Base-by-base conservation (phyloP, 2,888 invertebrate species). In the Luffia ferchaultella region DNA sequence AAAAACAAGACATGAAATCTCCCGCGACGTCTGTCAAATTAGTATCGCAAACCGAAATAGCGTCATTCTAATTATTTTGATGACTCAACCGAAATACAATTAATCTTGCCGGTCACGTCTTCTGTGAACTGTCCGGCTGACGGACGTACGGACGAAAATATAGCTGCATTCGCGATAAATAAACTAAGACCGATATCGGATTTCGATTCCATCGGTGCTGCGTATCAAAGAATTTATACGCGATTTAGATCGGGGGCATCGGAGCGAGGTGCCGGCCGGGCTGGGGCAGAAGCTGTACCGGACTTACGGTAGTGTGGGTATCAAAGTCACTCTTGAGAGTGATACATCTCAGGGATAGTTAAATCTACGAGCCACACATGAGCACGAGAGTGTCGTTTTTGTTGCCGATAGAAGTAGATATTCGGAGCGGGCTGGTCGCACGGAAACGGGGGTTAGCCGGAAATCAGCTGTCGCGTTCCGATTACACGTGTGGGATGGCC, bases 1-100 rank as follows among this genome's bases (percentile, higher is more conserved):
- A 74, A 76, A 70, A 19, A 2, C 49, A 71, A 70, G 65, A 73
- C 68, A 68, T 63, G 68, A 73, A 75, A 74, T 80, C 80, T 79
- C 82, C 82, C 82, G 79, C 82, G 79, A 79, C 83, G 83, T 76
- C 77, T 82, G 83, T 83, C 83, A 82, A 80, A 82, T 82, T 82
- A 82, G 76, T 79, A 80, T 78, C 80, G 75, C 71, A 76, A 74
- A 78, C 82, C 72, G 78, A 79, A 83, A 83, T 83, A 83, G 80
- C 82, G 76, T 78, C 76, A 82, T 83, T 82, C 82, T 82, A 82
- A 83, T 83, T 83, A 83, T 83, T 82, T 82, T 82, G 83, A 82
- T 83, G 82, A 82, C 76, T 83, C 83, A 82, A 80, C 74, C 70
- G 79, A 77, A 80, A 82, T 80, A 83, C 83, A 83, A 83, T 83